Evolutionary conservation across 2,888 invertebrate species (phyloP).

Genomic region (Cremastinae sp.): DNA sequence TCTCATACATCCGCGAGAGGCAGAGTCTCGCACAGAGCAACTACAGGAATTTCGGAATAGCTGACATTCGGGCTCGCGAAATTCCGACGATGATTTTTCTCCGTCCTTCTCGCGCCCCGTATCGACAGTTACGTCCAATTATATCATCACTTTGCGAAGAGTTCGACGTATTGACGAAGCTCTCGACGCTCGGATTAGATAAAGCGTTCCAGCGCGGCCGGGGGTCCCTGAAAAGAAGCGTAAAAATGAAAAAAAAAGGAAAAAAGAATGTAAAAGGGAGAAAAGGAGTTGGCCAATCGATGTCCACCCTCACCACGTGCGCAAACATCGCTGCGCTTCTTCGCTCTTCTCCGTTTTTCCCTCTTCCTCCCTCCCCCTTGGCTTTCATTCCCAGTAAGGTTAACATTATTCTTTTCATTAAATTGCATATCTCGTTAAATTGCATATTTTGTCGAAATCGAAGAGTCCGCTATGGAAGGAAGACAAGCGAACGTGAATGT

Average conservation of each 20-base stretch:
- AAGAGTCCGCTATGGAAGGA: no score
- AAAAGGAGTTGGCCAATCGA: conserved; percentile 31
- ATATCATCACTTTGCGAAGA: conserved; percentile 59
- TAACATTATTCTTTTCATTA: no score
- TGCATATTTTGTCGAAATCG: no score
- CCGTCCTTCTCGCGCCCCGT: conserved; percentile 26
- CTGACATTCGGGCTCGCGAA: conserved; percentile 41
- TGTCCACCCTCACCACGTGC: conserved; percentile 21
- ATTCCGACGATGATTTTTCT: conserved; percentile 33
- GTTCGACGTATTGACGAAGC: conserved; percentile 54
- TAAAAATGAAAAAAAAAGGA: conserved; percentile 28
- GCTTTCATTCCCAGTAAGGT: neutral
- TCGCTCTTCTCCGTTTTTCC: neutral
- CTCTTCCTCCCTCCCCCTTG: neutral
- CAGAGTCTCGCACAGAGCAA: neutral
- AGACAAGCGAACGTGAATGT: neutral
- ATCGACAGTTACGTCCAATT: conserved; percentile 62
- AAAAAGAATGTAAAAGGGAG: conserved; percentile 1
- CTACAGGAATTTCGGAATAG: conserved; percentile 38
- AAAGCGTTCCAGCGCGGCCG: conserved; percentile 39
- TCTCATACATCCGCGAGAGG: neutral
- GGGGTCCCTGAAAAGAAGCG: neutral
- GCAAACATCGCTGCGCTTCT: conserved; percentile 40
- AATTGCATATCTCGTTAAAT: no score
- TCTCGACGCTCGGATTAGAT: conserved; percentile 56